Conservation (phyloP, 2,888 invertebrate species). For the Drosophila dives region DNA sequence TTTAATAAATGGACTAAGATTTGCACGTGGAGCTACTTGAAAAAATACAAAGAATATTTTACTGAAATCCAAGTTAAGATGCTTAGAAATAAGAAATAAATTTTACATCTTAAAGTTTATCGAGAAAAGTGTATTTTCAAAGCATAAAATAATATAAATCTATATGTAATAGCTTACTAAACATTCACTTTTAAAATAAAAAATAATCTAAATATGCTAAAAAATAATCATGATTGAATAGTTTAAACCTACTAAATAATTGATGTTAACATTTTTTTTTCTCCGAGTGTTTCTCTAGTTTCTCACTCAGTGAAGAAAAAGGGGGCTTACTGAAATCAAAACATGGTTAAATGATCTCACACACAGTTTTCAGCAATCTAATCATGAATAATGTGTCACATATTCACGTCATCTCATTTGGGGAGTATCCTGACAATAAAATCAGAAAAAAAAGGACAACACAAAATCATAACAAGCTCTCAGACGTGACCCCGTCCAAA, state of each 20-base stretch:
- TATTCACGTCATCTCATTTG: conserved; percentile 52
- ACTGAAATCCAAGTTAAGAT: background rate
- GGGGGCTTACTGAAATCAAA: conserved; percentile 4
- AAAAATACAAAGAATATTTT: background rate
- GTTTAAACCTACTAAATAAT: background rate
- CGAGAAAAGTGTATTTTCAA: background rate
- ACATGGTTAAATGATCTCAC: background rate
- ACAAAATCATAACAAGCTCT: conserved; percentile 72
- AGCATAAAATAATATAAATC: fast-evolving
- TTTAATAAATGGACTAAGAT: conserved; percentile 19
- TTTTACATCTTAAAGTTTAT: background rate
- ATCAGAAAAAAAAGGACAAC: conserved; percentile 47
- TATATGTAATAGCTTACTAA: no score
- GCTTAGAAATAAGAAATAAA: background rate
- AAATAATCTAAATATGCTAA: background rate
- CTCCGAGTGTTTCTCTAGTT: background rate
- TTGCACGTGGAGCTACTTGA: background rate
- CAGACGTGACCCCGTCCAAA: conserved; percentile 46
- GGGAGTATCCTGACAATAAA: conserved; percentile 37
- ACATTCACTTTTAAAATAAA: background rate
- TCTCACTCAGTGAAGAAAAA: background rate
- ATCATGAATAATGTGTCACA: conserved; percentile 77
- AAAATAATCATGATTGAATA: background rate
- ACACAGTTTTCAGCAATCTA: conserved; percentile 51
- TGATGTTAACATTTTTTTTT: background rate